Base-by-base conservation (phyloP, 2,888 invertebrate genomes). In the Mystacides longicornis region DNA sequence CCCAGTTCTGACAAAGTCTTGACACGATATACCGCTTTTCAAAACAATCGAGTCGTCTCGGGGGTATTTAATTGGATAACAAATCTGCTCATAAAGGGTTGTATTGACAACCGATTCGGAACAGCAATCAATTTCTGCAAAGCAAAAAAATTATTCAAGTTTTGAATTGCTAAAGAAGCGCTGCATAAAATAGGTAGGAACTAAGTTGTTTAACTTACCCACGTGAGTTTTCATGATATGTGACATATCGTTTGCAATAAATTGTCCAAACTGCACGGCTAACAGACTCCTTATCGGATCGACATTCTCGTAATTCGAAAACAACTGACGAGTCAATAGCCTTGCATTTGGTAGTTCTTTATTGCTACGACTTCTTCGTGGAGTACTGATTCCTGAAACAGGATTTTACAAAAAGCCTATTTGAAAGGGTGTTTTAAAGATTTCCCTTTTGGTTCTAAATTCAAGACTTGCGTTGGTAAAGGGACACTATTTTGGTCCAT, bases 241-340 rank as follows among this genome's bases (percentile, higher is more conserved):
- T 55, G 77, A 76, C 67, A 79, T 73, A 60, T 80, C 80, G 67
- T 82, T 82, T 20, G 81, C 81, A 47, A 82, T 71, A 62, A 81
- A 74, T 65, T 82, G 82, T 18, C 81, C 81, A 76, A 78, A 81
- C 65, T 80, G 79, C 78, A 81, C 80, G 14, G 59, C 51, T 14
- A 43, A 43, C 42, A 74, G 64, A 43, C 69, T 56, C 66, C 33
- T 72, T 64, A 19, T 69, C 69, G 62, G 68, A 67, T 50, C 67
- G 60, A 9, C 65, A 64, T 46, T 45, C 9, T 22, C n/a, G 4
- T 53, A 52, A 11, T 49, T 57, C 70, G 69, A 2, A 67, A 66
- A 62, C 69, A 70, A 43, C 71, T 63, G 19, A 64, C 63, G 27
- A 65, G 64, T 54, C 70, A 71, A 23, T 71, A 61, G 14, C 64